These are phyloP conservation scores for Pyrgus malvae DNA, from an alignment of 2,888 invertebrate genomes.

Conservation along the genomic window DNA sequence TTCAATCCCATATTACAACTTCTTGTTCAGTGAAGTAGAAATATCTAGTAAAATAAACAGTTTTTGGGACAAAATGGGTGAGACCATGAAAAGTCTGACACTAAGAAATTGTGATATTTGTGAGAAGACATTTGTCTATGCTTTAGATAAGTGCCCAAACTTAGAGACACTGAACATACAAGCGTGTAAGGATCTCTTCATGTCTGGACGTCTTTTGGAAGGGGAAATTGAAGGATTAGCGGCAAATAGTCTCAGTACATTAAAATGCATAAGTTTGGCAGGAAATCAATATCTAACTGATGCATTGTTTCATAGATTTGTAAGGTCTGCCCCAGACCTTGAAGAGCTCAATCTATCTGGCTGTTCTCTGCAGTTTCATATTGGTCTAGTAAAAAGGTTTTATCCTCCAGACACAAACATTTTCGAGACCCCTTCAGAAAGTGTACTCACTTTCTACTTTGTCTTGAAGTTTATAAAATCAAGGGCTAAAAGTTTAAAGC, in stretches of 20 bases:
- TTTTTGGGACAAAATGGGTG: slow-evolving; percentile 83
- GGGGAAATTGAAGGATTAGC: slow-evolving; percentile 79
- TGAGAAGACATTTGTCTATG: slow-evolving; percentile 83
- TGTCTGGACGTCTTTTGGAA: slow-evolving; percentile 87
- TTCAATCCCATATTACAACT: slow-evolving; percentile 67
- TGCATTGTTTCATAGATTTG: slow-evolving; percentile 86
- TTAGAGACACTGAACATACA: slow-evolving; percentile 83
- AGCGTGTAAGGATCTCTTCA: slow-evolving; percentile 86
- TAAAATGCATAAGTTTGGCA: slow-evolving; percentile 83
- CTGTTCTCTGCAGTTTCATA: slow-evolving; percentile 87
- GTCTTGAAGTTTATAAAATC: slow-evolving; percentile 80
- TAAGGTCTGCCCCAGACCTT: slow-evolving; percentile 81
- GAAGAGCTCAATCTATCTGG: slow-evolving; percentile 84
- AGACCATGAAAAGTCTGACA: slow-evolving; percentile 76
- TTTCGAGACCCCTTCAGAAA: slow-evolving; percentile 81
- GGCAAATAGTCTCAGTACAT: slow-evolving; percentile 68
- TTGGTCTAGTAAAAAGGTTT: slow-evolving; percentile 85
- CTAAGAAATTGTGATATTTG: slow-evolving; percentile 83
- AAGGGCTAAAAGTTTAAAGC: slow-evolving; percentile 79
- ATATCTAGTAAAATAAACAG: slow-evolving; percentile 69
- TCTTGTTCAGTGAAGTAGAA: slow-evolving; percentile 80
- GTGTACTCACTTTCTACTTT: slow-evolving; percentile 87
- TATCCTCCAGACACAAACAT: slow-evolving; percentile 77
- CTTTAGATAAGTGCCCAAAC: slow-evolving; percentile 80
- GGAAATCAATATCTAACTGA: slow-evolving; percentile 88